Percentiles rank a stretch among this genome's conserved stretches.
Conservation (phyloP, 2,797 vertebrate species). For the Helarctos malayanus region DNA sequence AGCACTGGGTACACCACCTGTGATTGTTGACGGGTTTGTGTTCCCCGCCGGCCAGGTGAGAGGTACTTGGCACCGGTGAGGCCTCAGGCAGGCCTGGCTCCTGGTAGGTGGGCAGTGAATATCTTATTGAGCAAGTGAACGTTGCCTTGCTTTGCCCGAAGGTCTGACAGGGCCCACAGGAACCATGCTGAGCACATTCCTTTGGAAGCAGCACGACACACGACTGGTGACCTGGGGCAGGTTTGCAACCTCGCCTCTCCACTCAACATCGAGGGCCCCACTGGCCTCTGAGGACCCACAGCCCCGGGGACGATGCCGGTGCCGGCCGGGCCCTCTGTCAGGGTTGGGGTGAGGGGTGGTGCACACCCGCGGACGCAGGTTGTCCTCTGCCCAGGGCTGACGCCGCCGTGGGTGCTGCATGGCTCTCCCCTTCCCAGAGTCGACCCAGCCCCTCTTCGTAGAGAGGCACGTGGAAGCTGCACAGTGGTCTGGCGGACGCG, state of each 20-base stretch:
- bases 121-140: rapidly evolving
- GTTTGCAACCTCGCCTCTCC: background rate
- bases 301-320: rapidly evolving
- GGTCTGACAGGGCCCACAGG: background rate
- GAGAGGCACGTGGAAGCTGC: background rate
- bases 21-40: rapidly evolving
- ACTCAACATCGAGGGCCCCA: rapidly evolving
- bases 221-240: background rate
- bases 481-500: background rate
- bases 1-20: rapidly evolving
- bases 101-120: background rate
- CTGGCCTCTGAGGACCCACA: too few species aligned
- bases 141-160: background rate
- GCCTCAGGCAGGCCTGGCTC: background rate
- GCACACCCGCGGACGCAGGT: rapidly evolving
- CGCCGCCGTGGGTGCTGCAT: rapidly evolving
- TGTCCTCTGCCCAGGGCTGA: background rate
- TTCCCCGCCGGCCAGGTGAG: rapidly evolving
- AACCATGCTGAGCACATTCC: background rate
- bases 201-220: rapidly evolving
- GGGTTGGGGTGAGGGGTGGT: rapidly evolving
- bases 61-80: rapidly evolving
- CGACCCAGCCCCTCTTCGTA: rapidly evolving
- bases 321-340: rapidly evolving
- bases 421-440: background rate